Evolutionary conservation across 2,888 invertebrate species (phyloP).

Genomic region (Cephus pulcher): DNA sequence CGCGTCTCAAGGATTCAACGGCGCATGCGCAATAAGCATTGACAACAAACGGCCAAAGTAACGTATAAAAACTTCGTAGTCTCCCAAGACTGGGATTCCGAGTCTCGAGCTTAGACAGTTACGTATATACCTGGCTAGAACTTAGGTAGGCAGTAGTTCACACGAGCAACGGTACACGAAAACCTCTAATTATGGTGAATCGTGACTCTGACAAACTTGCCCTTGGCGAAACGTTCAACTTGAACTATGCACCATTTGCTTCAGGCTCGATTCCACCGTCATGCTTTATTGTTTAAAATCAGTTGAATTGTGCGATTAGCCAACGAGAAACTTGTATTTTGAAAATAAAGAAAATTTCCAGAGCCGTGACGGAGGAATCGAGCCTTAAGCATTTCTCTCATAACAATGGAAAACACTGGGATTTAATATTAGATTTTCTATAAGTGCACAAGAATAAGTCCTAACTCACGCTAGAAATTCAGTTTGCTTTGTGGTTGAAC

Average conservation of each 20-base stretch:
- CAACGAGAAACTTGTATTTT: too few relatives aligned
- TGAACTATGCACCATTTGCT: neutral
- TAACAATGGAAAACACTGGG: neutral
- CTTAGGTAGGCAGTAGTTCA: neutral
- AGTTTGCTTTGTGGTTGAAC: neutral
- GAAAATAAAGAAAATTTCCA: too few relatives aligned
- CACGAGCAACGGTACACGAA: neutral
- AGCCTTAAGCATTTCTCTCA: neutral
- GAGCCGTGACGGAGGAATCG: too few relatives aligned
- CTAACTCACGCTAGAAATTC: neutral
- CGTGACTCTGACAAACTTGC: neutral
- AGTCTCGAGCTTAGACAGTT: neutral
- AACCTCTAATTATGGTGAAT: neutral
- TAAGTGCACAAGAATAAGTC: neutral
- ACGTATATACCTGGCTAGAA: neutral
- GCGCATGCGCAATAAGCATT: neutral
- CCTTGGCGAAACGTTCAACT: neutral
- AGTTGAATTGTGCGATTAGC: too few relatives aligned
- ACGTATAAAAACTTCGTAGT: neutral
- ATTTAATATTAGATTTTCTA: neutral
- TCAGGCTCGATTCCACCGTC: neutral
- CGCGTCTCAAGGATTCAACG: neutral
- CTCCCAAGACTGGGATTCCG: neutral
- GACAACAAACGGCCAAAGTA: neutral
- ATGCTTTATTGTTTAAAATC: too few relatives aligned